Percentiles rank a stretch among this genome's conserved stretches.
These are phyloP conservation scores for Caenorhabditis inopinata DNA, from an alignment of 1,140 invertebrate genomes.

Conservation along the genomic window DNA sequence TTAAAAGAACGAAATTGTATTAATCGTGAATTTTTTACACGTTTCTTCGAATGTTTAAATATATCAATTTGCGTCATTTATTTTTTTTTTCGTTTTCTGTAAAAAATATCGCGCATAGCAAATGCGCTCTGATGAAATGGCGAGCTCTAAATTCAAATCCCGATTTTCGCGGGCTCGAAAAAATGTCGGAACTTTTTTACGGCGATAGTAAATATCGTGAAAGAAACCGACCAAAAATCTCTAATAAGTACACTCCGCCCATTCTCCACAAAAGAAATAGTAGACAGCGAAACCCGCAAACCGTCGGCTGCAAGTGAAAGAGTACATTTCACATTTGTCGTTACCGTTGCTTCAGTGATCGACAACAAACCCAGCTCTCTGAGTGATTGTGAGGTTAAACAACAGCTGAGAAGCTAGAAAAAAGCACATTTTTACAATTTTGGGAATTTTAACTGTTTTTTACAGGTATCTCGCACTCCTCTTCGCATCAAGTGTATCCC, in stretches of 20 bases:
- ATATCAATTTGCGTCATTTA: no score
- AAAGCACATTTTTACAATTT: no score
- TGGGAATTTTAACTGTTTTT: not conserved
- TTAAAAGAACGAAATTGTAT: no score
- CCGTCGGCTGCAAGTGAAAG: not conserved
- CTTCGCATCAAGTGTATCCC: constrained; percentile 65
- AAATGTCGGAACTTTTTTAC: no score
- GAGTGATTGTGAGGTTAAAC: constrained; percentile 22
- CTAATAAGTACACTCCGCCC: not conserved
- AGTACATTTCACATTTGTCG: not conserved
- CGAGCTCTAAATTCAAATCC: no score
- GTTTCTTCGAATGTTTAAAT: no score
- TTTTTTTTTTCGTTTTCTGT: no score
- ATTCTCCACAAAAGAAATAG: not conserved
- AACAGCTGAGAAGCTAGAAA: constrained; percentile 36
- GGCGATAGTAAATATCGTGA: no score
- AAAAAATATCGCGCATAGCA: no score
- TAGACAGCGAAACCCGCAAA: not conserved
- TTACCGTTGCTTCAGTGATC: not conserved
- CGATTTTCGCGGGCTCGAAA: no score
- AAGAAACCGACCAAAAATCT: not conserved
- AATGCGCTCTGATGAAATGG: no score
- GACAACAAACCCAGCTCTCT: constrained; percentile 11
- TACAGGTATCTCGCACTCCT: constrained; percentile 58
- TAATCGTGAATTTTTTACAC: no score